These are phyloP conservation scores for Struthio camelus DNA, from an alignment of 2,113 vertebrate genomes.

Conservation along the genomic window DNA sequence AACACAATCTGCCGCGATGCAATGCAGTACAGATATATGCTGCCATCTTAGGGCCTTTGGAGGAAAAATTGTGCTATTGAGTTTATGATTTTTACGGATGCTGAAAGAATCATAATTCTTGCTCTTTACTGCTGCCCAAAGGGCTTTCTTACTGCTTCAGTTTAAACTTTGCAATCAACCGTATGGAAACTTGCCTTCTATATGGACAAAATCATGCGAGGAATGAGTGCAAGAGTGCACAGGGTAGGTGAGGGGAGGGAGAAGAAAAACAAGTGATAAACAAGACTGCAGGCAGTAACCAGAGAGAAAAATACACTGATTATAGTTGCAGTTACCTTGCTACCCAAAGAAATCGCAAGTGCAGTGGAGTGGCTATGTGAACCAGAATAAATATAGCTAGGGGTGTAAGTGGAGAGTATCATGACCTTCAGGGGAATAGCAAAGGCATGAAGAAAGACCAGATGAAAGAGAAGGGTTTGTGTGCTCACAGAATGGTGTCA, in stretches of 20 bases:
- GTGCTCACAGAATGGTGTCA: neutral
- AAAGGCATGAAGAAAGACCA: neutral
- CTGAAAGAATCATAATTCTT: neutral
- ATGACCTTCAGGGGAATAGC: neutral
- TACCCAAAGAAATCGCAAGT: neutral
- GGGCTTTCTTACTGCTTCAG: neutral
- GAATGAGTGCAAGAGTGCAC: neutral
- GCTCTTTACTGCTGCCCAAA: neutral
- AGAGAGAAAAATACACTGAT: neutral
- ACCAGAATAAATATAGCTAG: neutral
- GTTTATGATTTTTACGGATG: rapidly evolving
- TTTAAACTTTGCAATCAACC: neutral
- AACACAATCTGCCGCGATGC: rapidly evolving
- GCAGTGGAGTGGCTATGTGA: neutral
- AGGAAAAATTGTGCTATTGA: neutral
- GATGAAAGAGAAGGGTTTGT: neutral
- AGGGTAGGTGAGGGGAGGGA: rapidly evolving
- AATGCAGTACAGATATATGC: neutral
- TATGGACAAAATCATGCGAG: neutral
- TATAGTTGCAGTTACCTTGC: neutral
- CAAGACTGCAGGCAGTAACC: neutral
- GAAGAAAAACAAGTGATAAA: neutral
- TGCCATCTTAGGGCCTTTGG: neutral
- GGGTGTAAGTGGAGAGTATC: neutral
- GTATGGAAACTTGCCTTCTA: neutral